Percentiles rank a stretch among this genome's conserved stretches.
Conservation (phyloP, 92 coral and sea anemone genomes). For the Montipora capitata region DNA sequence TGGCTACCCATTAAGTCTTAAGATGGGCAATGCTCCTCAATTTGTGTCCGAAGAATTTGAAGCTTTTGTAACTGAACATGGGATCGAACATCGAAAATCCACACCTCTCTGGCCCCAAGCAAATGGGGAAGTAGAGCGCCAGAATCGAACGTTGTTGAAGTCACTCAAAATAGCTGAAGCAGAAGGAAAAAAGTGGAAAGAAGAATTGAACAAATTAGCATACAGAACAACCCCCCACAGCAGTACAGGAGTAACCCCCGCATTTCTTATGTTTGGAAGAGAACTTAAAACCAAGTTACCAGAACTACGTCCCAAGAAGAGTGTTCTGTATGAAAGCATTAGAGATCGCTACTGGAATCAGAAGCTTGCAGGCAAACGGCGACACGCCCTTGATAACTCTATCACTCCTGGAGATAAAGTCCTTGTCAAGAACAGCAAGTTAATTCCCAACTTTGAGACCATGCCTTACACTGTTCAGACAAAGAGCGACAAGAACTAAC, state of each 20-base stretch:
- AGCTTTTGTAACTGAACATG: conserved; percentile 7
- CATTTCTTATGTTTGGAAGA: too few relatives aligned
- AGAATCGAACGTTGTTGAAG: conserved; percentile 60
- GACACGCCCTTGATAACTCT: neutral
- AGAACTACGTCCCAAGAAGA: conserved; percentile 37
- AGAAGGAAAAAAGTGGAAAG: conserved; percentile 54
- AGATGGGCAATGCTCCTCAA: conserved; percentile 52
- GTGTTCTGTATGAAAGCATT: conserved; percentile 23
- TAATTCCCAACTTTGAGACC: conserved; percentile 36
- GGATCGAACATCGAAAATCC: conserved; percentile 48
- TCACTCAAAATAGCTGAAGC: conserved; percentile 50
- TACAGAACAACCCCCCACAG: conserved; percentile 62
- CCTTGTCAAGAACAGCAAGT: conserved; percentile 45
- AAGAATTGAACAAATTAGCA: conserved; percentile 57
- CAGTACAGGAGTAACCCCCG: too few relatives aligned
- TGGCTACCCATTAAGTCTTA: conserved; percentile 55
- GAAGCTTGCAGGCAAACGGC: conserved; percentile 46
- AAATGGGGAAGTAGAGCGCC: conserved; percentile 56
- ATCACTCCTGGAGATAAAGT: conserved; percentile 46
- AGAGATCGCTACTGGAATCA: conserved; percentile 41
- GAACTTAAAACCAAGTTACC: too few relatives aligned
- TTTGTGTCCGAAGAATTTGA: conserved; percentile 51
- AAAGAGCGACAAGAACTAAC: conserved; percentile 63
- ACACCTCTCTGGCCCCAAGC: conserved; percentile 67
- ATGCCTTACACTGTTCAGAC: conserved; percentile 70